Base-by-base conservation (phyloP, 2,888 invertebrate genomes). In the Hoplodrina ambigua region DNA sequence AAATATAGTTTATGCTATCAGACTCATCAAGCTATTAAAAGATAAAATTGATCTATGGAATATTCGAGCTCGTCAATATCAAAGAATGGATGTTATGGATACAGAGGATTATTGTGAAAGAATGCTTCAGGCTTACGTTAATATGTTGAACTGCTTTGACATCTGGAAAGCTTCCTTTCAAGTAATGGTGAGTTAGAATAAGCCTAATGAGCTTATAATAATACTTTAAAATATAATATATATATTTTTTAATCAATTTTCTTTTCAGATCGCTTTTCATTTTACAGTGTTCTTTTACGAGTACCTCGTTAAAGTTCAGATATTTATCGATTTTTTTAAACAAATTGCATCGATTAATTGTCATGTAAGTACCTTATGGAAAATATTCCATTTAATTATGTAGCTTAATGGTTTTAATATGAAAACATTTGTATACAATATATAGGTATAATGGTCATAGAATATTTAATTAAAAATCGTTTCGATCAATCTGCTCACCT, bases 21-120 rank as follows among this genome's bases (percentile, higher is more conserved):
- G 17, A 49, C 3, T 49, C 7, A 20, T 64, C 49, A 17, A 33
- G 8, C 13, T 64, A 13, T 20, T 57, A 19, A 58, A 58, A 33
- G 8, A 49, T 13, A 58, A 57, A n/a, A 20, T 64, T 13, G 46
- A 64, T 64, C 58, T 37, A 1, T 64, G 64, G 64, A 58, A 17
- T 64, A 17, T 37, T 59, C 20, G 49, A 64, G 64, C 49, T 49
- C 37, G 20, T 49, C 64, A 33, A 33, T 19, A 8, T 20, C 7
- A 13, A 20, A 49, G 3, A 5, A 8, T 20, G 8, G 17, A 17
- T 4, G 5, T 20, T 8, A 20, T 8, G 2, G 44, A 17, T 8
- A 8, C 0, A 20, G 5, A 49, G 4, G 20, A 56, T 20, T 49
- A n/a, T 13, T 64, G 58, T 49, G 20, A 33, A 37, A 20, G 1